Evolutionary conservation across 2,797 vertebrate species (phyloP), one percentile per base, ranked within the genome.

Genomic region (Coendou prehensilis): DNA sequence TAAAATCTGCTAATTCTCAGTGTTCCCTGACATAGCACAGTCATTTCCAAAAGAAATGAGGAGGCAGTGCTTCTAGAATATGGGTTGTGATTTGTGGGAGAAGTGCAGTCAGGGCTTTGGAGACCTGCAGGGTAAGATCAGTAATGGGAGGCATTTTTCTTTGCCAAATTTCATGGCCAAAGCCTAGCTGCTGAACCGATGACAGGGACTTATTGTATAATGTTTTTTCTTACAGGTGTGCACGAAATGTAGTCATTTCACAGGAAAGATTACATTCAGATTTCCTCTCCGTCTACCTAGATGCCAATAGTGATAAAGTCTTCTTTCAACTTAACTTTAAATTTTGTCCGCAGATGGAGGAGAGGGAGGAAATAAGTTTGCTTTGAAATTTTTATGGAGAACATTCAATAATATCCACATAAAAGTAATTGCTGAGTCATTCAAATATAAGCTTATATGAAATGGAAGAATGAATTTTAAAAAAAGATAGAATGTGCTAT

Each of bases 241-340:
- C 17, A 73, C n/a, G 82, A 81, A 82, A 88, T 56, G 20, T 15
- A 92, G 57, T 14, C 71, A 92, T 95, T 87, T 71, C 28, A 75
- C 57, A 92, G 57, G 85, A 81, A 6, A 94, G 41, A 67, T 88
- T 92, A 73, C 59, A 67, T 90, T 95, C 41, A 67, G 1, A 92
- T 81, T 81, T 94, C 33, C 22, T 92, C 30, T 64, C 69, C 96
- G 33, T 26, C 61, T 94, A 94, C 50, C 20, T 54, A 84, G 76
- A 69, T 91, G 75, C 33, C 76, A 95, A 26, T 20, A 76, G 57
- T 52, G 79, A 75, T 61, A 41, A 89, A 59, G 15, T n/a, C 37
- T 90, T 86, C 52, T 87, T 92, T 97, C 73, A 82, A 67, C 64
- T 56, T 87, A 93, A 61, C 54, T 93, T 86, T 59, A 64, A 76